Evolutionary conservation across 2,888 invertebrate genomes (phyloP), one percentile per base, ranked within the genome.

Genomic region (Leptothorax acervorum): DNA sequence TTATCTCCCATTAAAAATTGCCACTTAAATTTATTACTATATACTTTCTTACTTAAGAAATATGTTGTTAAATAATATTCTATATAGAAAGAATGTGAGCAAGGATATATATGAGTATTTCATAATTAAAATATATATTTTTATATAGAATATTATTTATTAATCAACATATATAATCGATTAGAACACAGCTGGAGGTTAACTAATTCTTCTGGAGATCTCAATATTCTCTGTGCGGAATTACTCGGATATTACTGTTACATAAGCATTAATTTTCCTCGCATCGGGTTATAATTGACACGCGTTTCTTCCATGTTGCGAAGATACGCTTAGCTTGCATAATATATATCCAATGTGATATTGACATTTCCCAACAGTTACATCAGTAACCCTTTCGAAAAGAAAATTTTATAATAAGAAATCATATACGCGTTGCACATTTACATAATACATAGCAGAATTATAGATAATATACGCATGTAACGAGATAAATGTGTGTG

Each of bases 141-240:
- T 35, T 63, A 39, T n/a, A 35, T 39, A 62, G 9, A 62, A n/a
- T 35, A 35, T 62, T 63, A 63, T 63, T 63, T 63, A 39, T n/a
- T 5, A 39, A 63, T 35, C 35, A 35, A 35, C 0, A 31, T 62
- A 39, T n/a, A 11, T 31, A 8, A 18, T 60, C n/a, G n/a, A 53
- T n/a, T 60, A 35, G 35, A 35, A 62, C 11, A 39, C 11, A 39
- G 18, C 31, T 62, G 11, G 8, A 62, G 9, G 35, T 31, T 35
- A 23, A 55, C 23, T 60, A 31, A 12, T 31, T 31, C 4, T 28
- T 48, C 3, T 35, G 12, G 15, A 70, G 4, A 53, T 39, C 53
- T 35, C 8, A 60, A 3, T 60, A 31, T 39, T 55, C 2, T 15
- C 3, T 71, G 4, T 6, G n/a, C n/a, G 23, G 23, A 55, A 73